Evolutionary conservation across 2,113 vertebrate species (phyloP), one percentile per base, ranked within the genome.

Genomic region (Charina bottae): DNA sequence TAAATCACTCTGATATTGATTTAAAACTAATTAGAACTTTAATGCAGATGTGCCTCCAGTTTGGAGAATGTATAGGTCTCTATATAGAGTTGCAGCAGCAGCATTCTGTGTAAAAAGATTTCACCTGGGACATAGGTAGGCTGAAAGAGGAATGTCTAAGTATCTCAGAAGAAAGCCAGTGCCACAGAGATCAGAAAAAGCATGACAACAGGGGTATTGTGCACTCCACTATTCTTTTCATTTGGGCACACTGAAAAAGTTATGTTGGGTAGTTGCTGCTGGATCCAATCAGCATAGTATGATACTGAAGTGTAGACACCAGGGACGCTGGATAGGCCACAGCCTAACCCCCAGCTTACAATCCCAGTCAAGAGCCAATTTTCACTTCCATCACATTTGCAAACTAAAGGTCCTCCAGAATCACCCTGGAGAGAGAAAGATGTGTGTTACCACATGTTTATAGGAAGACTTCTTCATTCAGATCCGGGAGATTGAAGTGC

Each of bases 401-500:
- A 97, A 19, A 94, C 92, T 92, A 96, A 56, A 23, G 96, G 95
- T 10, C 95, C 96, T 60, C 97, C 95, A 0, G 96, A 97, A 33
- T 97, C 96, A 49, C 95, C 95, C 96, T 97, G 64, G 1, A 83
- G 10, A 92, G 54, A 93, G 37, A 87, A 37, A 90, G 42, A 56
- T 21, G 23, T 21, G 15, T 37, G 28, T 19, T n/a, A 55, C 28
- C 49, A 55, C 17, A 78, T 21, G 7, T 78, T 37, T 42, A 37
- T 78, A 78, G 72, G 33, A 78, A 78, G 33, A 19, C 53, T 21
- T 21, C 19, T 78, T 21, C 9, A 2, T 24, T 89, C 58, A 4
- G 2, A 55, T 78, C 37, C 37, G 60, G 28, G n/a, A 68, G 5
- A 64, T 24, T 26, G 56, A 78, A 21, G 37, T 21, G 6, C 33